Evolutionary conservation across 2,797 vertebrate genomes (phyloP).

Genomic region (Peromyscus nudipes): DNA sequence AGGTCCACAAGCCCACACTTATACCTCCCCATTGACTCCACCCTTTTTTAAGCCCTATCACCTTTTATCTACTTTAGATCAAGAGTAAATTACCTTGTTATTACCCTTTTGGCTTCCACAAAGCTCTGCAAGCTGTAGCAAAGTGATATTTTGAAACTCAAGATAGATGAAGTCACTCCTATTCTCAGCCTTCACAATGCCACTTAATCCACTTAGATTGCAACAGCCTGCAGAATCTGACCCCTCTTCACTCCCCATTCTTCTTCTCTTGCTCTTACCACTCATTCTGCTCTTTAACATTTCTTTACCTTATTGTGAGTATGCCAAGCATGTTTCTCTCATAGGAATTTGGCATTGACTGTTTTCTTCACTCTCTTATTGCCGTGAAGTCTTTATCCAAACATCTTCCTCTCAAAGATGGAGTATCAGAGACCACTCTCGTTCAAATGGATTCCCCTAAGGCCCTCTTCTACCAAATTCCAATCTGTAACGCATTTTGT

Average conservation of each 20-base stretch:
- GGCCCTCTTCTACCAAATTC: not conserved
- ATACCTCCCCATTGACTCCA: not conserved
- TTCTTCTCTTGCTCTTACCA: not conserved
- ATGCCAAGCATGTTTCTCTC: not conserved
- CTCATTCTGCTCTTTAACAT: not conserved
- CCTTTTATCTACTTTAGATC: not conserved
- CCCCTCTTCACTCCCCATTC: not conserved
- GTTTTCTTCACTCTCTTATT: not conserved
- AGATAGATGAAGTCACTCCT: not conserved
- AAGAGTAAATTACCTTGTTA: not conserved
- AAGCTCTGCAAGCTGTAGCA: not conserved
- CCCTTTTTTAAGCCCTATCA: not conserved
- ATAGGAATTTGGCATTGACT: not conserved
- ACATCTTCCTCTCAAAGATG: not conserved
- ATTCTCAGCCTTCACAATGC: not conserved
- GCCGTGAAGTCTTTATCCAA: not conserved
- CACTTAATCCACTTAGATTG: not conserved
- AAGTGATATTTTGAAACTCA: conserved; percentile 39
- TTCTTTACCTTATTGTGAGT: not conserved
- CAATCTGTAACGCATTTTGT: not conserved
- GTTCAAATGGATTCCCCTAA: not conserved
- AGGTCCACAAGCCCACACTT: not conserved
- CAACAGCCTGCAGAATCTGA: not conserved
- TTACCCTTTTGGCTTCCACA: not conserved
- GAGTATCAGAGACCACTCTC: not conserved